These are phyloP conservation scores for Borostomias antarcticus DNA, from an alignment of 2,797 vertebrate genomes.

Conservation along the genomic window DNA sequence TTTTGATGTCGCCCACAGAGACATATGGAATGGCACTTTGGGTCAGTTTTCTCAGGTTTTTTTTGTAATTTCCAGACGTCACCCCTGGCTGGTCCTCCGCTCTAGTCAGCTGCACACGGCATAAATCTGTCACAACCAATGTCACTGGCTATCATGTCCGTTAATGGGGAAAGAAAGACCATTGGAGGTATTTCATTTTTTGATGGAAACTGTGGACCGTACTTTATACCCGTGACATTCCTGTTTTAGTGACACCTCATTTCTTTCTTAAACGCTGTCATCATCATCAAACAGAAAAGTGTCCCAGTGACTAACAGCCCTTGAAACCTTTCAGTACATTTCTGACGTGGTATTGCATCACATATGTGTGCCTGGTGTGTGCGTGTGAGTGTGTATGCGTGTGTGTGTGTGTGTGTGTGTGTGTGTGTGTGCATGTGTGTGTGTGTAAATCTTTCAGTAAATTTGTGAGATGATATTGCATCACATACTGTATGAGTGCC, in stretches of 20 bases:
- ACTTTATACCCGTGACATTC: conserved; percentile 2
- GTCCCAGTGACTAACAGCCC: conserved; percentile 13
- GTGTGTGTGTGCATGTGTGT: too few relatives aligned
- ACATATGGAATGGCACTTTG: conserved; percentile 65
- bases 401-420: too few relatives aligned
- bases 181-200: conserved; percentile 22
- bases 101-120: conserved; percentile 46
- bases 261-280: neutral
- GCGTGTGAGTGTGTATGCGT: too few relatives aligned
- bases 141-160: conserved; percentile 27
- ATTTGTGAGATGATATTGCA: too few relatives aligned
- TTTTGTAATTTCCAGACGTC: conserved; percentile 28
- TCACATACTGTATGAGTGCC: conserved; percentile 10
- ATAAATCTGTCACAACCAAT: conserved; percentile 62
- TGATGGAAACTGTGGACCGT: conserved; percentile 21
- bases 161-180: conserved; percentile 41
- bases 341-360: too few relatives aligned
- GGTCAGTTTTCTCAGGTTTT: conserved; percentile 44
- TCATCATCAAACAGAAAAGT: neutral
- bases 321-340: too few relatives aligned
- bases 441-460: too few relatives aligned
- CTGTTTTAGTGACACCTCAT: conserved; percentile 13
- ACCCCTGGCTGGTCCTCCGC: conserved; percentile 44
- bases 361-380: too few relatives aligned
- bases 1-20: conserved; percentile 65